A percentile compares a stretch with the other conserved stretches of the same genome.
Evolutionary conservation across 2,113 vertebrate species (phyloP).

Genomic region (Phycodurus eques): DNA sequence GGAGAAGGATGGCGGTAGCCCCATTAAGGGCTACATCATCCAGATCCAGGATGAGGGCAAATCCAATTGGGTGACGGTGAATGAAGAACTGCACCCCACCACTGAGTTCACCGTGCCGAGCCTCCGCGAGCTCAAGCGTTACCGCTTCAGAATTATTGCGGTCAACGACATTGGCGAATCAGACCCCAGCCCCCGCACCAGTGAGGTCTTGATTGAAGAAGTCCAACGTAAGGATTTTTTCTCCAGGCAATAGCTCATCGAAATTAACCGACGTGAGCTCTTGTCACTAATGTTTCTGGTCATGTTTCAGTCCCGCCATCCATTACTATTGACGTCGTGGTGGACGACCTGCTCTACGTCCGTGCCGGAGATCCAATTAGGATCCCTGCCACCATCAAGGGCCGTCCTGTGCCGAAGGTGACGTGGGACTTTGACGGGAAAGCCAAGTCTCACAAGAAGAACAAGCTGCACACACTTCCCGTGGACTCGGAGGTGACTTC

Average conservation of each 20-base stretch:
- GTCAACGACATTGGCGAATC: constrained; percentile 96
- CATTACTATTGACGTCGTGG: constrained; percentile 82
- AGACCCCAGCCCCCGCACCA: constrained; percentile 88
- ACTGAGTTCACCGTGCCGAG: constrained; percentile 89
- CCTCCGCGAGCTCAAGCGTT: constrained; percentile 88
- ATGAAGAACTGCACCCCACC: constrained; percentile 86
- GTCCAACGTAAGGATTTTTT: constrained; percentile 77
- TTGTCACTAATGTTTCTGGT: not conserved
- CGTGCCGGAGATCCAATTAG: constrained; percentile 85
- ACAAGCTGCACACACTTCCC: constrained; percentile 87
- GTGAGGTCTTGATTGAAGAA: constrained; percentile 87
- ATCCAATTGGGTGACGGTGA: constrained; percentile 84
- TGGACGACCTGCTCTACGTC: constrained; percentile 83
- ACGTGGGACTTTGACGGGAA: constrained; percentile 95
- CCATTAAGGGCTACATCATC: constrained; percentile 96
- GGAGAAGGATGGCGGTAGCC: constrained; percentile 90
- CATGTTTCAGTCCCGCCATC: constrained; percentile 81
- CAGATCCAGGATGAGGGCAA: constrained; percentile 93
- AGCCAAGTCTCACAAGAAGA: constrained; percentile 86
- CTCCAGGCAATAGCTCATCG: not conserved
- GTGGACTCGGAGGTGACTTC: constrained; percentile 76
- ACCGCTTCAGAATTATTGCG: constrained; percentile 92
- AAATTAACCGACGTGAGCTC: not conserved
- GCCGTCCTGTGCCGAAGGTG: constrained; percentile 89
- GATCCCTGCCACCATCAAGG: constrained; percentile 87